A percentile compares a stretch with the other conserved stretches of the same genome.
Evolutionary conservation across 2,797 vertebrate species (phyloP).

Genomic region (Rhinella marina): DNA sequence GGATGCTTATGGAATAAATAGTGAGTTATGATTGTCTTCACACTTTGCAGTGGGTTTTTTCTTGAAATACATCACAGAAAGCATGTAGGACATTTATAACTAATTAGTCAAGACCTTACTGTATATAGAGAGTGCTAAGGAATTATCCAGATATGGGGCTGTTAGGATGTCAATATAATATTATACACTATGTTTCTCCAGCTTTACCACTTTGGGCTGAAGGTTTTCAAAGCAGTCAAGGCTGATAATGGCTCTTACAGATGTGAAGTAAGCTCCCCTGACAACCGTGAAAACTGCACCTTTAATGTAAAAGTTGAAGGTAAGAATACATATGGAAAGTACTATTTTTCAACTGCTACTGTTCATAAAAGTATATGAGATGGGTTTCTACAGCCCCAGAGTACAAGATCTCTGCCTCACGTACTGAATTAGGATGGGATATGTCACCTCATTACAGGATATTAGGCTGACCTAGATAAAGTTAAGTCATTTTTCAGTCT

Average conservation of each 20-base stretch:
- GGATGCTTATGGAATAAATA: too few species aligned
- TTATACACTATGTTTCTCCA: slow-evolving; percentile 63
- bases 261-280: slow-evolving; percentile 88
- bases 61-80: neutral
- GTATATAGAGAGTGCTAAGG: neutral
- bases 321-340: slow-evolving; percentile 26
- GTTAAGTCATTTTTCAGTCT: too few species aligned
- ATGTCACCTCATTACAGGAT: too few species aligned
- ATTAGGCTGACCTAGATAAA: too few species aligned
- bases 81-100: neutral
- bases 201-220: slow-evolving; percentile 87
- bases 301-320: slow-evolving; percentile 80
- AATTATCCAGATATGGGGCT: neutral
- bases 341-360: neutral
- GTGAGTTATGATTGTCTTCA: too few species aligned
- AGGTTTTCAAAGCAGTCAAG: slow-evolving; percentile 81
- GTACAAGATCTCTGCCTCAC: neutral
- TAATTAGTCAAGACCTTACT: neutral
- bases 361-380: neutral
- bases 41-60: too few species aligned
- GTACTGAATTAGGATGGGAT: too few species aligned
- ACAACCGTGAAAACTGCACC: slow-evolving; percentile 84
- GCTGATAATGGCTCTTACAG: slow-evolving; percentile 87
- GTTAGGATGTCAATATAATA: neutral
- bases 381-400: neutral